Conservation (phyloP, 2,888 invertebrate species). For the Nycteola revayana region DNA sequence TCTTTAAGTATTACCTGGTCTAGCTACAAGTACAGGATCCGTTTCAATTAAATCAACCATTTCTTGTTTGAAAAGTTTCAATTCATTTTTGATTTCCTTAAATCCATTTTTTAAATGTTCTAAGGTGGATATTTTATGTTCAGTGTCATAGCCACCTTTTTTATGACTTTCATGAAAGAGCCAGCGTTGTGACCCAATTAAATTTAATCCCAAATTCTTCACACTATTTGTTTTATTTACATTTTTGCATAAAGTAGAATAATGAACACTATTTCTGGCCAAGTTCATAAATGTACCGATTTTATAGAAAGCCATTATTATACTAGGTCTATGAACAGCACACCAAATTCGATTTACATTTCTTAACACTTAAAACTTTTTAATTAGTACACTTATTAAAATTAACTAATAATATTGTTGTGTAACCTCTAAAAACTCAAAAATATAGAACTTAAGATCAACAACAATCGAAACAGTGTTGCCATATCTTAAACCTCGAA, state of each 20-base stretch:
- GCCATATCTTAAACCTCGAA: too few species aligned
- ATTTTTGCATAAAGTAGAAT: constrained; percentile 40
- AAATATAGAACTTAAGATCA: too few species aligned
- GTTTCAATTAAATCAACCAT: constrained; percentile 82
- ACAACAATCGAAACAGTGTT: too few species aligned
- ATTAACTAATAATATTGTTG: too few species aligned
- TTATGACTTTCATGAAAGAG: constrained; percentile 82
- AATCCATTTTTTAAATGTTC: constrained; percentile 84
- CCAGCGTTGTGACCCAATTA: constrained; percentile 45
- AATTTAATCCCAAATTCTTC: constrained; percentile 26
- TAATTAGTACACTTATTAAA: too few species aligned
- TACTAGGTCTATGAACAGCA: too few species aligned
- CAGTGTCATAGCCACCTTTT: constrained; percentile 82
- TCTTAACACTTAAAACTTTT: too few species aligned
- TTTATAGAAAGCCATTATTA: constrained; percentile 38
- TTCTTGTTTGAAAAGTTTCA: constrained; percentile 85
- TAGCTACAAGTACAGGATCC: constrained; percentile 82
- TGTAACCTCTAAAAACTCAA: too few species aligned
- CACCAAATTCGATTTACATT: too few species aligned
- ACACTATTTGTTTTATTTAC: constrained; percentile 31
- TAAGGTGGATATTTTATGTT: constrained; percentile 64
- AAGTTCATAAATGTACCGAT: constrained; percentile 30
- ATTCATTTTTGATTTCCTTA: constrained; percentile 85
- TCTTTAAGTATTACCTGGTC: constrained; percentile 76
- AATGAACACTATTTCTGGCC: constrained; percentile 35